These are phyloP conservation scores for Scaptomyza caliginosa DNA, from an alignment of 2,888 invertebrate genomes.

Conservation along the genomic window DNA sequence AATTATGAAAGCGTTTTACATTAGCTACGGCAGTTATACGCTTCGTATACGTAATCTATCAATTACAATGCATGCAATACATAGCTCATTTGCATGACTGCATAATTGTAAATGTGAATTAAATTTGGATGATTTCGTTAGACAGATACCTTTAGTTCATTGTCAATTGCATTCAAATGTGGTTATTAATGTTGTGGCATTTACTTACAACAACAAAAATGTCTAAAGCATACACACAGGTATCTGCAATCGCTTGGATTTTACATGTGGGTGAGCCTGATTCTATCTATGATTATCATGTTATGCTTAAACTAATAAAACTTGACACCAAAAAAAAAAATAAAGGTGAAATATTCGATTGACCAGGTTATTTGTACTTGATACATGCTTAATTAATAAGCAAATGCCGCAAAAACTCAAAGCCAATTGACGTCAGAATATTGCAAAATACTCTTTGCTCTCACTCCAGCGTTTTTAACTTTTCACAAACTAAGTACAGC, in stretches of 20 bases:
- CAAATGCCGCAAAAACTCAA: neutral
- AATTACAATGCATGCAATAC: neutral
- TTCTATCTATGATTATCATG: neutral
- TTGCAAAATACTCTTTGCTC: neutral
- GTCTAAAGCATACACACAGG: neutral
- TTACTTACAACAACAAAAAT: neutral
- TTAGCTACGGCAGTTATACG: slow-evolving; percentile 10
- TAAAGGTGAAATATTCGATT: neutral
- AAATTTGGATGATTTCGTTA: neutral
- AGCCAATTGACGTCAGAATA: neutral
- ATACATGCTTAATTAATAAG: neutral
- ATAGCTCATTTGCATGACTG: slow-evolving; percentile 2
- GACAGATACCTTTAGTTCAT: slow-evolving; percentile 5
- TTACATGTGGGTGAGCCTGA: neutral
- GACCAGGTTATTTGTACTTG: neutral
- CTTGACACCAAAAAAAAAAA: neutral
- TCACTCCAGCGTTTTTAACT: neutral
- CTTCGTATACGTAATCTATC: slow-evolving; percentile 47
- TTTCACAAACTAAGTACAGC: neutral
- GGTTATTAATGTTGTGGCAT: neutral
- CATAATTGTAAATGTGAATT: slow-evolving; percentile 3
- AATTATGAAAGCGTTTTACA: slow-evolving; percentile 49
- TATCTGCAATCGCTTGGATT: neutral
- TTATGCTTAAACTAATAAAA: neutral
- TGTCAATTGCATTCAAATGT: slow-evolving; percentile 11